Base-by-base conservation (phyloP, 2,113 vertebrate species). In the Calidris pygmaea region DNA sequence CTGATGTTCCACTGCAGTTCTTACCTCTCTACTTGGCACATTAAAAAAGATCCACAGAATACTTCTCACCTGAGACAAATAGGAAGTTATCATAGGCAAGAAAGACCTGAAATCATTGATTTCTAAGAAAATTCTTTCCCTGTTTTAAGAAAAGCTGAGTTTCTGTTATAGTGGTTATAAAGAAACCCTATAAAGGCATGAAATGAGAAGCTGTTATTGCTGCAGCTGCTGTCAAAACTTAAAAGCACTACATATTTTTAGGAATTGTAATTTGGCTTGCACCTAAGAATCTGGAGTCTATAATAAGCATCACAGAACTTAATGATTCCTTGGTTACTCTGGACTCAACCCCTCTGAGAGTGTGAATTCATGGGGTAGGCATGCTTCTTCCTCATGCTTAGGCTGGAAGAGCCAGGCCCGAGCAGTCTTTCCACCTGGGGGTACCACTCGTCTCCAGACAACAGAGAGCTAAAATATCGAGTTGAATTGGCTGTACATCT, bases 181-280 rank as follows among this genome's bases (percentile, higher is more conserved):
- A 90, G 70, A 91, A 85, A 39, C 39, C 16, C 35, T 76, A 24
- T 37, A 89, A 91, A 94, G 14, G 32, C 39, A 45, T 50, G n/a
- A 82, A 93, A 86, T 39, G 17, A 68, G 47, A 22, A 88, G 15
- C 6, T 71, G 55, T 66, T 97, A 80, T 21, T 71, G 37, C 59
- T 80, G 79, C 88, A 94, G 74, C 62, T 93, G 66, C 53, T 91
- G 48, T 78, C 73, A 86, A 63, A 93, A 59, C 47, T 86, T 88
- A 81, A 74, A 80, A 95, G 68, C 23, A 58, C 68, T 67, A 77
- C n/a, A 35, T 67, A 37, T 63, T 70, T 90, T 37, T 47, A 86
- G 27, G 41, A 84, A 71, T 6, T 73, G 30, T 62, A 26, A 73
- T 84, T 90, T 80, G 24, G 15, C 35, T 92, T 71, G 7, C 14